phyloP scores from a whole-genome alignment of 1,140 invertebrate species.

The Cephus cinctus region DNA sequence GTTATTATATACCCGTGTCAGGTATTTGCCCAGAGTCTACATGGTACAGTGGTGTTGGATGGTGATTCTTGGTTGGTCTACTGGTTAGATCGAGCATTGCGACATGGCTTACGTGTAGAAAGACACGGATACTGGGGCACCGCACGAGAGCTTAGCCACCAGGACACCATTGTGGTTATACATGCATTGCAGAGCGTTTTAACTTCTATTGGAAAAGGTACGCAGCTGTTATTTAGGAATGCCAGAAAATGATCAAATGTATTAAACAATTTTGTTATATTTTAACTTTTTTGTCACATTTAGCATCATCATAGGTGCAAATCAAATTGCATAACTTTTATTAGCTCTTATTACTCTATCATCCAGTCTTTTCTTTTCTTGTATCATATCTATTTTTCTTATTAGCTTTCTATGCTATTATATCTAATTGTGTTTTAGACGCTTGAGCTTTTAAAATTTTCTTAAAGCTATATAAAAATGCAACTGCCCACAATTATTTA shows the following conservation, averaged over 20 bases:
- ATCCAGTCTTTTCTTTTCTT: too few relatives aligned
- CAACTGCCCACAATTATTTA: too few relatives aligned
- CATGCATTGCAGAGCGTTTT: constrained; percentile 51
- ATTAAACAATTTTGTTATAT: constrained; percentile 8
- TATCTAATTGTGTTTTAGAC: too few relatives aligned
- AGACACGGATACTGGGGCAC: constrained; percentile 61
- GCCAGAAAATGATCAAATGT: constrained; percentile 6
- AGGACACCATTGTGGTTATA: constrained; percentile 54
- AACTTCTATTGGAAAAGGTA: constrained; percentile 56
- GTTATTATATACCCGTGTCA: constrained; percentile 16
- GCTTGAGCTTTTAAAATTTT: too few relatives aligned
- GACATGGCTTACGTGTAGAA: constrained; percentile 51
- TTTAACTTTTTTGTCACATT: too few relatives aligned
- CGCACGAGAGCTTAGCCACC: constrained; percentile 58
- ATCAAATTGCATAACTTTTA: too few relatives aligned
- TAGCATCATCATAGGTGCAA: too few relatives aligned
- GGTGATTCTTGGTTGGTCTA: constrained; percentile 56
- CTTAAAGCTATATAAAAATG: too few relatives aligned
- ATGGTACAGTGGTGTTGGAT: constrained; percentile 51
- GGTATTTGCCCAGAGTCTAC: constrained; percentile 52
- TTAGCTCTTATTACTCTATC: too few relatives aligned
- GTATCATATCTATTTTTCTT: too few relatives aligned
- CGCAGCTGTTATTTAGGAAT: neutral
- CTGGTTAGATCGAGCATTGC: constrained; percentile 51
- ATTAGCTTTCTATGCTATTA: too few relatives aligned